phyloP scores from a whole-genome alignment of 2,797 vertebrate genomes.

The Pipistrellus pipistrellus region DNA sequence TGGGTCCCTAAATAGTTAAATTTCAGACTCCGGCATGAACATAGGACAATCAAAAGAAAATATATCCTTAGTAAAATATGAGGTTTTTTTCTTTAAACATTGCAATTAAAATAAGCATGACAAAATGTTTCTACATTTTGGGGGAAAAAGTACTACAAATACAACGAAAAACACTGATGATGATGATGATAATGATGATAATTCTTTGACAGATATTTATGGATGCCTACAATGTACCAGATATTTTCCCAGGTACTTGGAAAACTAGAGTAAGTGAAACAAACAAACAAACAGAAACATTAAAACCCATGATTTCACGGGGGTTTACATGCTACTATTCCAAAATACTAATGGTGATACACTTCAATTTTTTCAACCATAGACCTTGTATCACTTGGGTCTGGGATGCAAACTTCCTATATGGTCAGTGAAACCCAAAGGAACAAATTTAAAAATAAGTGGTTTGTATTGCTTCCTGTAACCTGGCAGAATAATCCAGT shows the following conservation, averaged over 20 bases:
- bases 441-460: slow-evolving; percentile 35
- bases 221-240: background rate
- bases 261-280: background rate
- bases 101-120: background rate
- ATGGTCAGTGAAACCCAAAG: background rate
- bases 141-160: background rate
- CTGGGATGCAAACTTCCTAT: background rate
- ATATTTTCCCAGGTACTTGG: background rate
- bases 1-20: background rate
- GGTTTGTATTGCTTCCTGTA: background rate
- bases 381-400: background rate
- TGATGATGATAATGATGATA: too few relatives aligned
- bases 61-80: background rate
- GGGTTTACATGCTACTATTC: background rate
- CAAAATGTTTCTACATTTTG: background rate
- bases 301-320: background rate
- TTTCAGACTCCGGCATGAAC: background rate
- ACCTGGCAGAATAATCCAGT: background rate
- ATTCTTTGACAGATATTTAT: background rate
- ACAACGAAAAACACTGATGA: background rate
- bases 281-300: background rate
- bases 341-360: slow-evolving; percentile 1
- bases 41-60: background rate
- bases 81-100: background rate
- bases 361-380: background rate